A percentile compares a stretch with the other conserved stretches of the same genome.
These are phyloP conservation scores for Euura saliciscinereae DNA, from an alignment of 1,140 invertebrate species.

Conservation along the genomic window DNA sequence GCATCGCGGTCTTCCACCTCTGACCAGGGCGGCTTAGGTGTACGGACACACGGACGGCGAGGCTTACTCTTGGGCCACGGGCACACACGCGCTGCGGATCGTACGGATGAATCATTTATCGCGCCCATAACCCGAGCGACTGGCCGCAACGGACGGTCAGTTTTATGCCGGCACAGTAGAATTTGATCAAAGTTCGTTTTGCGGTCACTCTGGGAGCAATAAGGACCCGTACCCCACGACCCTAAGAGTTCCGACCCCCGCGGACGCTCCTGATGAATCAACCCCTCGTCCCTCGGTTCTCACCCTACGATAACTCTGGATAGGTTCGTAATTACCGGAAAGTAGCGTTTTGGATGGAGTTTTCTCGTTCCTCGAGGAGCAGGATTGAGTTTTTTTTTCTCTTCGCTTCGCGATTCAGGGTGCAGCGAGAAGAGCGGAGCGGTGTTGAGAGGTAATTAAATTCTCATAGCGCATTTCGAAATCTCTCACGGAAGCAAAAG, in stretches of 20 bases:
- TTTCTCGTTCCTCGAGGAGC: background rate
- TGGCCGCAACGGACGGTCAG: conserved; percentile 45
- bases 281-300: background rate
- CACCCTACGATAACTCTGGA: background rate
- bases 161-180: conserved; percentile 60
- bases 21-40: conserved; percentile 7
- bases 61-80: background rate
- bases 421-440: too few relatives aligned
- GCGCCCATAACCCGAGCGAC: conserved; percentile 39
- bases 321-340: background rate
- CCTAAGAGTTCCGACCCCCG: background rate
- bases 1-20: conserved; percentile 18
- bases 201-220: conserved; percentile 62
- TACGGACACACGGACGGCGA: conserved; percentile 23
- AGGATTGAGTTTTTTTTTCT: background rate
- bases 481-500: background rate
- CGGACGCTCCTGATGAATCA: background rate
- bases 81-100: conserved; percentile 32
- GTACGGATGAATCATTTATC: conserved; percentile 61
- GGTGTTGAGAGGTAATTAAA: background rate
- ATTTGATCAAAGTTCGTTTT: conserved; percentile 64
- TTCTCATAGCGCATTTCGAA: background rate
- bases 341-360: background rate
- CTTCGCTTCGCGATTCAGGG: background rate
- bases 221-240: conserved; percentile 30